Percentiles rank a stretch among this genome's conserved stretches.
phyloP scores from a whole-genome alignment of 2,797 vertebrate species.

The Labroides dimidiatus region DNA sequence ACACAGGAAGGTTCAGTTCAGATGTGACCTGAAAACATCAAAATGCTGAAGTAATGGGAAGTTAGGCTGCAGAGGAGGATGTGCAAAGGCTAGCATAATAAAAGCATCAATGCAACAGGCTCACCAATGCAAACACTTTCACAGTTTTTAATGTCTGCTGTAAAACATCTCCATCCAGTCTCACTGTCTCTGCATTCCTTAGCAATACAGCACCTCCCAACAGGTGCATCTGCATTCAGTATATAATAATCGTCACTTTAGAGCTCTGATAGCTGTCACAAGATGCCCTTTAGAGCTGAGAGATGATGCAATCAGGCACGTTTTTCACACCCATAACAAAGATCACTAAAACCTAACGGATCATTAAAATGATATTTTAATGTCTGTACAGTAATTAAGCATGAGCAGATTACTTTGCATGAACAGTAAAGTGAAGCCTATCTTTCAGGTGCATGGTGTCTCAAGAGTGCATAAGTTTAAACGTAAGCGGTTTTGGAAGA shows the following conservation, averaged over 20 bases:
- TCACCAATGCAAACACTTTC: neutral
- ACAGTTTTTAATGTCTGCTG: neutral
- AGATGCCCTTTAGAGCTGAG: neutral
- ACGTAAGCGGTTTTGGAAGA: too few species aligned
- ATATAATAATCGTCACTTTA: neutral
- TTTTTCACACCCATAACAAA: neutral
- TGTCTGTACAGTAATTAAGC: neutral
- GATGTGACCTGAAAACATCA: neutral
- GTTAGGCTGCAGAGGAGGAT: conserved; percentile 24
- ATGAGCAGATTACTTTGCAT: too few species aligned
- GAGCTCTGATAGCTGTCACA: neutral
- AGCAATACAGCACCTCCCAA: too few species aligned
- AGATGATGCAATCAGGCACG: too few species aligned
- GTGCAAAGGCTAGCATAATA: neutral
- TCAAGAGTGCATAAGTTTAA: too few species aligned
- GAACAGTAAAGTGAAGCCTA: too few species aligned
- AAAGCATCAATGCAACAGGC: neutral
- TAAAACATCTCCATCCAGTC: neutral
- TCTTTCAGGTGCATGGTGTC: too few species aligned
- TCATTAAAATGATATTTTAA: neutral
- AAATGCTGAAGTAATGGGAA: conserved; percentile 16
- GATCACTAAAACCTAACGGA: neutral
- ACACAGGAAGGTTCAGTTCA: neutral
- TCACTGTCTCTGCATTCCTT: too few species aligned
- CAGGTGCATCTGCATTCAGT: too few species aligned